phyloP scores from a whole-genome alignment of 2,113 vertebrate species.

The Limnothrissa miodon region DNA sequence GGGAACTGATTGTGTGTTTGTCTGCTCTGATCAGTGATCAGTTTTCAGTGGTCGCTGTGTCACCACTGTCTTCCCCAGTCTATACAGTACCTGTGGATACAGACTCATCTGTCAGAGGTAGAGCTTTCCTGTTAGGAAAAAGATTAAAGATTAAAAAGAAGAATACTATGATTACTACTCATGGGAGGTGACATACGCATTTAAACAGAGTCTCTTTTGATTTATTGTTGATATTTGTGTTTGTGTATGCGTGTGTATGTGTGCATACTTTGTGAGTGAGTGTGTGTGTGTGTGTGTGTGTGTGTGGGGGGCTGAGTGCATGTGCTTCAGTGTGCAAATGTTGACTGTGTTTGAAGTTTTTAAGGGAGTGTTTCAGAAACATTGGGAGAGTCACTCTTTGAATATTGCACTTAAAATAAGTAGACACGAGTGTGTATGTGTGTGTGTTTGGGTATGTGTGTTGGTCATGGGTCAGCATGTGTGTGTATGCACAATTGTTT shows the following conservation, averaged over 20 bases:
- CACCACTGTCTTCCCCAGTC: not conserved
- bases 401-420: conserved; percentile 66
- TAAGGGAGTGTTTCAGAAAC: conserved; percentile 26
- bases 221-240: conserved; percentile 27
- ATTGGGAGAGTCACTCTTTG: conserved; percentile 55
- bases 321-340: not conserved
- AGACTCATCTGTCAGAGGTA: too few species aligned
- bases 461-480: conserved; percentile 15
- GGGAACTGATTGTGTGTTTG: not conserved
- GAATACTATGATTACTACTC: not conserved
- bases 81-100: not conserved
- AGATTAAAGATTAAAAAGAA: not conserved
- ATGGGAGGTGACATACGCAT: conserved; percentile 59
- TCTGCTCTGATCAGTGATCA: not conserved
- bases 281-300: conserved; percentile 33
- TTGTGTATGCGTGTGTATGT: conserved; percentile 21
- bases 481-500: not conserved
- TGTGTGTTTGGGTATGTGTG: not conserved
- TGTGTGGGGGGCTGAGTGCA: conserved; percentile 6
- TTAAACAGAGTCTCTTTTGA: conserved; percentile 64
- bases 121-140: too few species aligned
- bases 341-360: not conserved
- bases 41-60: not conserved
- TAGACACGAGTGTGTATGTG: conserved; percentile 54
- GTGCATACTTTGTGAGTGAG: not conserved